Percentiles rank a stretch among this genome's conserved stretches.
phyloP scores from a whole-genome alignment of 2,797 vertebrate species.

The Trachurus trachurus region DNA sequence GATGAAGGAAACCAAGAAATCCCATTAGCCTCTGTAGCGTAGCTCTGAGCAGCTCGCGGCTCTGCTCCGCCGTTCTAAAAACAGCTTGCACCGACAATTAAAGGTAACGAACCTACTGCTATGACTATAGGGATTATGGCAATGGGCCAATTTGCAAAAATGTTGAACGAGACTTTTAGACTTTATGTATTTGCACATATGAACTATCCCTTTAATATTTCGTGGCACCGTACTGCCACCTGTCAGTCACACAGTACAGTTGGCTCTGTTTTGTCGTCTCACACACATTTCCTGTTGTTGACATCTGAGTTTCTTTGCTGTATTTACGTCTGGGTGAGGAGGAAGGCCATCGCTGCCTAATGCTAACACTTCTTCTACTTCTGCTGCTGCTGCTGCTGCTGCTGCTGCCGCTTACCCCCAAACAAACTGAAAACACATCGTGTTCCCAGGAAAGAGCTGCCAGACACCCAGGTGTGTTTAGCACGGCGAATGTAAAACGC shows the following conservation, averaged over 20 bases:
- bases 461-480: constrained; percentile 15
- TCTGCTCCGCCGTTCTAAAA: too few relatives aligned
- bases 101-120: too few relatives aligned
- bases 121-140: too few relatives aligned
- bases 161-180: too few relatives aligned
- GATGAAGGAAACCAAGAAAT: too few relatives aligned
- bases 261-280: constrained; percentile 39
- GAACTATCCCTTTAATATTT: neutral
- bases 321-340: neutral
- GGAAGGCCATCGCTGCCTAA: constrained; percentile 19
- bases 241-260: constrained; percentile 62
- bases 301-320: constrained; percentile 37
- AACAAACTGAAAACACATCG: constrained; percentile 50
- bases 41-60: too few relatives aligned
- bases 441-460: constrained; percentile 29
- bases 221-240: constrained; percentile 23
- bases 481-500: constrained; percentile 5
- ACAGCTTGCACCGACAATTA: too few relatives aligned
- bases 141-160: too few relatives aligned
- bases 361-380: constrained; percentile 31
- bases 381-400: neutral
- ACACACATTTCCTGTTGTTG: constrained; percentile 40
- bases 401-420: constrained; percentile 11
- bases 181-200: too few relatives aligned
- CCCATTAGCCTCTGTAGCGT: too few relatives aligned